These are phyloP conservation scores for Tortrix viridana DNA, from an alignment of 2,888 invertebrate species.

Conservation along the genomic window DNA sequence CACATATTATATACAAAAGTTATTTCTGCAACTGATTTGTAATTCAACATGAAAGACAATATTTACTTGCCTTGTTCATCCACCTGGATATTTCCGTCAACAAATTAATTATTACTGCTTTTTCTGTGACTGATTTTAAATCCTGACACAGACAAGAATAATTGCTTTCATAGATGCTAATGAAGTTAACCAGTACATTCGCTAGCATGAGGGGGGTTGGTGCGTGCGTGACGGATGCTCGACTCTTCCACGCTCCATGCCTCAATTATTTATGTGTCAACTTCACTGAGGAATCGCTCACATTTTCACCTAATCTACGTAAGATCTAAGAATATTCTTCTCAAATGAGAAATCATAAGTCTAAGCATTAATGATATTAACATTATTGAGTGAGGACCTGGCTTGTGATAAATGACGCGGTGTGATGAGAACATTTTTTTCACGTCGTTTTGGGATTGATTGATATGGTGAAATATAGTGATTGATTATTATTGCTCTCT, in stretches of 20 bases:
- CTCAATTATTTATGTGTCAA: conserved; percentile 42
- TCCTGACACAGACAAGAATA: conserved; percentile 14
- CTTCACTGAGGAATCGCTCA: conserved; percentile 42
- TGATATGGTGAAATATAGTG: conserved; percentile 13
- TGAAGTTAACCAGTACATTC: background rate
- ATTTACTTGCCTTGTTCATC: conserved; percentile 8
- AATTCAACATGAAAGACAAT: background rate
- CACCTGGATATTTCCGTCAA: no score
- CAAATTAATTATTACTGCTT: conserved; percentile 12
- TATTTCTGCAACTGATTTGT: no score
- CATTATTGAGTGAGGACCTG: conserved; percentile 2
- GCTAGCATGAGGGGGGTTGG: conserved; percentile 9
- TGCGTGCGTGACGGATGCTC: conserved; percentile 20
- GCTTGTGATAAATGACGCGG: conserved; percentile 18
- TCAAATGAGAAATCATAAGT: background rate
- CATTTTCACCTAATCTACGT: conserved; percentile 49
- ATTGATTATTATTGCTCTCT: conserved; percentile 8
- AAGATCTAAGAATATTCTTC: conserved; percentile 29
- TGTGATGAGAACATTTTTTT: conserved; percentile 20
- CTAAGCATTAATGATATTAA: conserved; percentile 6
- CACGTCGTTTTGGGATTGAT: conserved; percentile 14
- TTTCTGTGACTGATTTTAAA: conserved; percentile 12
- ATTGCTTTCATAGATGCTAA: conserved; percentile 32
- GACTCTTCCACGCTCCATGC: conserved; percentile 18
- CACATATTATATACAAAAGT: no score